Evolutionary conservation across 2,113 vertebrate genomes (phyloP).

Genomic region (Nettapus auritus): DNA sequence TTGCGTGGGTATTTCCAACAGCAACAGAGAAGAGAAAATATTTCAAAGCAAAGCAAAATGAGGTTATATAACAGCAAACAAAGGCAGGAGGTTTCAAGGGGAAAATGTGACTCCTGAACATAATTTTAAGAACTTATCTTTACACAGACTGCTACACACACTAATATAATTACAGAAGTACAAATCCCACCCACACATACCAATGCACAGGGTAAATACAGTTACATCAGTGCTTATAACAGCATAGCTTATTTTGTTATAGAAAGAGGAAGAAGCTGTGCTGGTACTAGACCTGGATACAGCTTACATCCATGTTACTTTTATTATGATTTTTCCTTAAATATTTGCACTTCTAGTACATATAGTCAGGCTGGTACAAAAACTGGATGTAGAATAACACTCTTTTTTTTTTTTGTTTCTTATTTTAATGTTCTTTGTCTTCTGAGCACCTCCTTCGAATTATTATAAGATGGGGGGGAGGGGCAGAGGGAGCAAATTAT

Average conservation of each 20-base stretch:
- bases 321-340: neutral
- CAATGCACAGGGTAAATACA: neutral
- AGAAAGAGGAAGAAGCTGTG: neutral
- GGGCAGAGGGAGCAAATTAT: neutral
- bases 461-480: too few relatives aligned
- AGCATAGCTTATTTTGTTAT: neutral
- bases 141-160: neutral
- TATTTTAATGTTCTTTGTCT: neutral
- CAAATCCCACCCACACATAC: neutral
- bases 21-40: constrained; percentile 47
- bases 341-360: neutral
- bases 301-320: neutral
- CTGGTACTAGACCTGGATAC: neutral
- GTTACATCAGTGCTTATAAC: neutral
- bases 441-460: neutral
- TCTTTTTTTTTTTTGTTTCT: neutral
- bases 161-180: constrained; percentile 2
- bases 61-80: constrained; percentile 47
- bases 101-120: constrained; percentile 28
- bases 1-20: constrained; percentile 62
- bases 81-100: constrained; percentile 35
- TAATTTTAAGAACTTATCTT: constrained; percentile 11
- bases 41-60: constrained; percentile 56
- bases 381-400: neutral
- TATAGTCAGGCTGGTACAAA: neutral